Conservation (phyloP, 1,140 invertebrate species). For the Leptopilina clavipes region DNA sequence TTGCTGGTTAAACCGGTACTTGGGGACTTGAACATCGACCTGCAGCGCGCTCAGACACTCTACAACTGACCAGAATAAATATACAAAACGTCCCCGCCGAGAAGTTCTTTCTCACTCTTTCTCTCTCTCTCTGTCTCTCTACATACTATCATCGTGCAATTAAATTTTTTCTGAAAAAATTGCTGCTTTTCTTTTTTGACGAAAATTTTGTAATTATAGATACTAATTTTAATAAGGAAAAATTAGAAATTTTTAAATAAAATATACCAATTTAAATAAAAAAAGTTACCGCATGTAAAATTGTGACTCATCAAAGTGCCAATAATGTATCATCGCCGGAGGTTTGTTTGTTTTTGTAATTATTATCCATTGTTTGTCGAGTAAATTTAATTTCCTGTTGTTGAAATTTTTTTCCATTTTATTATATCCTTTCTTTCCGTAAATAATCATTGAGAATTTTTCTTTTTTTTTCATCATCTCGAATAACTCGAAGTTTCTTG, state of each 20-base stretch:
- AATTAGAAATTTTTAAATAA: too few species aligned
- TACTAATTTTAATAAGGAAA: too few species aligned
- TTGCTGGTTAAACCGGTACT: neutral
- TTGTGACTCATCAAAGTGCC: constrained; percentile 51
- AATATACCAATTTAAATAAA: neutral
- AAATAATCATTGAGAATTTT: too few species aligned
- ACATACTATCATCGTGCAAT: neutral
- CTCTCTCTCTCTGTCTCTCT: constrained; percentile 6
- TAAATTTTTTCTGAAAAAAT: too few species aligned
- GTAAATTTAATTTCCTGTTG: constrained; percentile 51
- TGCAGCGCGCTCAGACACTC: neutral
- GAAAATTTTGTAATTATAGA: too few species aligned
- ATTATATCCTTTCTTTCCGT: too few species aligned
- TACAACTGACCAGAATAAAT: neutral
- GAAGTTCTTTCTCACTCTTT: neutral
- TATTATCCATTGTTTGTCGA: constrained; percentile 53
- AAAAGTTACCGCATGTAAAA: constrained; percentile 55
- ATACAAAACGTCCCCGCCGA: neutral
- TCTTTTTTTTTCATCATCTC: too few species aligned
- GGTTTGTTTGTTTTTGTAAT: constrained; percentile 49
- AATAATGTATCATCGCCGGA: constrained; percentile 44
- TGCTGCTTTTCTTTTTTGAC: too few species aligned
- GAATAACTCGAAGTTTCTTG: too few species aligned
- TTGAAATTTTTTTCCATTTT: too few species aligned
- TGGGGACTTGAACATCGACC: neutral